Conservation (phyloP, 2,888 invertebrate species). For the Stenodema calcarata region DNA sequence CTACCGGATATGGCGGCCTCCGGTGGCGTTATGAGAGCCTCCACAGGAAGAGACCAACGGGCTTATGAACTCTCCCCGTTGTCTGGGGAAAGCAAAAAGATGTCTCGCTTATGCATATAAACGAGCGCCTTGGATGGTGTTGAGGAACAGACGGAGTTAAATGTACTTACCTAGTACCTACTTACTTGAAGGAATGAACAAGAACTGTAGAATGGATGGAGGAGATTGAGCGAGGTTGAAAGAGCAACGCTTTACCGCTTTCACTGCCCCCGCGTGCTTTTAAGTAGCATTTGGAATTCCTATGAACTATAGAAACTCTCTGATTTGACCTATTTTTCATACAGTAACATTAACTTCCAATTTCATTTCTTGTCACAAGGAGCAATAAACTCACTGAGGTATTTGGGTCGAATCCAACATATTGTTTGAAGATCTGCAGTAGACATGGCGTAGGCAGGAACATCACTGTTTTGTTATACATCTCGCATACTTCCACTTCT, state of each 20-base stretch:
- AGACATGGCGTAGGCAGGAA: too few species aligned
- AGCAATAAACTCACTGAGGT: too few species aligned
- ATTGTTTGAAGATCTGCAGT: too few species aligned
- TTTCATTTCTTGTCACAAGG: too few species aligned
- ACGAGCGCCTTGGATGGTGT: background rate
- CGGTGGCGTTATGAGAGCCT: background rate
- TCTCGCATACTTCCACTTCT: too few species aligned
- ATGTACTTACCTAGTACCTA: background rate
- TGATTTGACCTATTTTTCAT: background rate
- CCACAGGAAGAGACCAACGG: background rate
- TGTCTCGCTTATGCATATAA: slow-evolving; percentile 32
- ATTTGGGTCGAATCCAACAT: too few species aligned
- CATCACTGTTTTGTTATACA: too few species aligned
- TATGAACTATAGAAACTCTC: background rate
- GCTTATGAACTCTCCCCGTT: slow-evolving; percentile 20
- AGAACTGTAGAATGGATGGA: background rate
- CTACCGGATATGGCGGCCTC: slow-evolving; percentile 6
- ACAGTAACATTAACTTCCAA: too few species aligned
- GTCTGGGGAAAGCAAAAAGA: slow-evolving; percentile 16
- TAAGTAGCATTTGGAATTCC: background rate
- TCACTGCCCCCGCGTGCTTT: background rate
- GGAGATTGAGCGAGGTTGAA: background rate
- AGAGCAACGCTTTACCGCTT: background rate
- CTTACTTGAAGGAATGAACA: background rate
- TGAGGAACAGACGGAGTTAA: background rate